Conservation (phyloP, 2,888 invertebrate species). For the Myopa tessellatipennis region DNA sequence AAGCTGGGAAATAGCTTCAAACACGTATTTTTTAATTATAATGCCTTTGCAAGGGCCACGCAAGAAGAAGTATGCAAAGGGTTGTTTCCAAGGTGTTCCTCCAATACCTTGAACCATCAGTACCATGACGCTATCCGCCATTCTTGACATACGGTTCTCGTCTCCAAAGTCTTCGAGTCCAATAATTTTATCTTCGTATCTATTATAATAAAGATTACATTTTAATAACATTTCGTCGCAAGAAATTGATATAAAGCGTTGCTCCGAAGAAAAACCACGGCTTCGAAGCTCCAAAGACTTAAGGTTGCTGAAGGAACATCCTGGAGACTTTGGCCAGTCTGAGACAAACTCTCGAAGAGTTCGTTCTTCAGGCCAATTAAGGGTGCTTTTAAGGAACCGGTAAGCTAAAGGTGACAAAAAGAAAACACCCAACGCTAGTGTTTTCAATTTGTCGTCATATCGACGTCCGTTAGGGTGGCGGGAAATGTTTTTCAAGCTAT, state of each 20-base stretch:
- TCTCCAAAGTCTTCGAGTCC: slow-evolving; percentile 29
- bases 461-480: too few relatives aligned
- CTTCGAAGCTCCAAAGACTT: slow-evolving; percentile 25
- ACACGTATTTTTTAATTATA: not conserved
- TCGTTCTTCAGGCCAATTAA: slow-evolving; percentile 1
- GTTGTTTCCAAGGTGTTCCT: not conserved
- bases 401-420: slow-evolving; percentile 11
- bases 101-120: not conserved
- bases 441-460: not conserved
- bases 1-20: not conserved
- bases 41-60: slow-evolving; percentile 2
- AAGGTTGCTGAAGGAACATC: slow-evolving; percentile 4
- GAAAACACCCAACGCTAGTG: not conserved
- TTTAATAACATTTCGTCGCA: slow-evolving; percentile 9
- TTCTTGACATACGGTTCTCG: not conserved
- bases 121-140: not conserved
- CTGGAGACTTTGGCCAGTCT: slow-evolving; percentile 11
- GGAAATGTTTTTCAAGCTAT: too few relatives aligned
- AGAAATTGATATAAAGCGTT: not conserved
- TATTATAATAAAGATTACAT: not conserved
- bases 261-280: not conserved
- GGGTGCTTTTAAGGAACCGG: not conserved
- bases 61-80: not conserved
- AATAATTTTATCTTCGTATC: slow-evolving; percentile 2
- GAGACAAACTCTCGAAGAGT: slow-evolving; percentile 3